Base-by-base conservation (phyloP, 2,888 invertebrate genomes). In the Oegoconia quadripuncta region DNA sequence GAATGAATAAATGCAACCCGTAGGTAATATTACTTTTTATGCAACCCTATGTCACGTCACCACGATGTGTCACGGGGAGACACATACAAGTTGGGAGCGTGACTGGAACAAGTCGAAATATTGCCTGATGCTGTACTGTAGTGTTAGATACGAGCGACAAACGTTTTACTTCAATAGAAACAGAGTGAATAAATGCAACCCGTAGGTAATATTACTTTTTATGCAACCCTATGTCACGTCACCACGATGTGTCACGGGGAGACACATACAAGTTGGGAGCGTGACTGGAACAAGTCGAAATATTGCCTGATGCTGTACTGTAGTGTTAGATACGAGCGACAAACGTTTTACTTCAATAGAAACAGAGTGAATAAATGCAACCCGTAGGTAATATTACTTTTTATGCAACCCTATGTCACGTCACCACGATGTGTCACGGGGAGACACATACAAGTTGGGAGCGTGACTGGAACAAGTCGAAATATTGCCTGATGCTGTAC, bases 221-320 rank as follows among this genome's bases (percentile, higher is more conserved):
- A n/a, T 42, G 42, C 36, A 25, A 41, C 32, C 39, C 37, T 44
- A 34, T 37, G 41, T 48, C 51, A 46, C 45, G 43, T 41, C 39
- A 34, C 33, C 45, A 49, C 50, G 51, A 53, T 59, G 57, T 58
- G 65, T 59, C 61, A 54, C 48, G 37, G 36, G 44, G 64, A 72
- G 74, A 73, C 66, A 50, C 57, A 58, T 67, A 73, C 73, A 65
- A 59, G 66, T 60, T 53, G 56, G 34, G 60, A 58, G 64, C 59
- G 61, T 68, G 65, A 71, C 59, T 56, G 50, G 34, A 51, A 46
- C 50, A 45, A 45, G 46, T 50, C 55, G 50, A 54, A 55, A 55
- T 53, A 49, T 15, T 44, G 48, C 48, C 46, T 55, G 53, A 58
- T 59, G 43, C 37, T 39, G 28, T 16, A 20, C 12, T 26, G 14